phyloP scores from a whole-genome alignment of 2,797 vertebrate genomes.

The Phaenicophaeus curvirostris region DNA sequence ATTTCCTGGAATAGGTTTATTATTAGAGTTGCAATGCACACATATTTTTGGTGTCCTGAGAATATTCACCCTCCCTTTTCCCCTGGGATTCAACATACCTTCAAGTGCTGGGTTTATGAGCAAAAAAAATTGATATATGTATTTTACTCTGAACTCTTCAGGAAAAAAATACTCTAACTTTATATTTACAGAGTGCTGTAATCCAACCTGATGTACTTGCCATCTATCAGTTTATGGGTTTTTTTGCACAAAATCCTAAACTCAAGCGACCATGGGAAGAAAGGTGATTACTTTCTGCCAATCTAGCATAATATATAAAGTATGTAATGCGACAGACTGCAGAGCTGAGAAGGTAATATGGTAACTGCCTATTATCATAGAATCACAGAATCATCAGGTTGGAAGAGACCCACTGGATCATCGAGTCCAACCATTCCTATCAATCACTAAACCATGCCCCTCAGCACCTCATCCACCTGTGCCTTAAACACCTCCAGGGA shows the following conservation, averaged over 20 bases:
- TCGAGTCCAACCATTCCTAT: too few species aligned
- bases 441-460: too few species aligned
- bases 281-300: not conserved
- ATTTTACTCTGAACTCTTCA: not conserved
- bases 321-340: rapidly evolving
- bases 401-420: too few species aligned
- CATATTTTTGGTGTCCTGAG: not conserved
- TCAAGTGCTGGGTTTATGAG: not conserved
- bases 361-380: not conserved
- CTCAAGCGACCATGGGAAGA: not conserved
- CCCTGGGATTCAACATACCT: not conserved
- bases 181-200: not conserved
- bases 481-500: too few species aligned
- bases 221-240: rapidly evolving
- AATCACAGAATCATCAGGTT: too few species aligned
- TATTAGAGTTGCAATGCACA: not conserved
- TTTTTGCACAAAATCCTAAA: not conserved
- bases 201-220: not conserved
- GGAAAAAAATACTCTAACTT: not conserved
- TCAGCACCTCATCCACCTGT: too few species aligned
- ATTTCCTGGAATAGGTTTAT: not conserved
- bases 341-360: not conserved
- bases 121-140: not conserved
- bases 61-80: not conserved
- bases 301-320: not conserved